Conservation (phyloP, 2,113 vertebrate genomes). For the Rhombomys opimus region DNA sequence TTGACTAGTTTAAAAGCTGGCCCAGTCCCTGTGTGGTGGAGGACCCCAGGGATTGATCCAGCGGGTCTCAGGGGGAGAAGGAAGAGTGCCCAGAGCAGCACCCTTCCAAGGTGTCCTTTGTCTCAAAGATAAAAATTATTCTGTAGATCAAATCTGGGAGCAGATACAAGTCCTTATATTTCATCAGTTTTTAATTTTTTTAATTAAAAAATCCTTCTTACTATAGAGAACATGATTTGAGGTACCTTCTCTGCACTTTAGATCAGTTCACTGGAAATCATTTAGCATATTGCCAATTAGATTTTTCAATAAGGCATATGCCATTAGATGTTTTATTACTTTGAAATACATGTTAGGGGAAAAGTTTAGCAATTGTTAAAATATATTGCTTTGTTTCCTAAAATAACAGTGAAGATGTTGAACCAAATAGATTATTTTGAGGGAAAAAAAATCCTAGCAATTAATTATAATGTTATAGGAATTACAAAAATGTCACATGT, state of each 20-base stretch:
- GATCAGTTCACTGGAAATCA: constrained; percentile 42
- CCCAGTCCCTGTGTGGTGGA: not conserved
- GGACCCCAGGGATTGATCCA: not conserved
- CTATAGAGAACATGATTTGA: not conserved
- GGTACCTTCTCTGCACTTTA: not conserved
- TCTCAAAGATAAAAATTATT: not conserved
- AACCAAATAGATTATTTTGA: constrained; percentile 28
- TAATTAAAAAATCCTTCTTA: constrained; percentile 23
- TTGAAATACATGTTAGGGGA: constrained; percentile 24
- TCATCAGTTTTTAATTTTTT: constrained; percentile 19
- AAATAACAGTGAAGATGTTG: constrained; percentile 15
- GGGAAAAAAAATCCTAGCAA: not conserved
- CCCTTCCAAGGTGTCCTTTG: not conserved
- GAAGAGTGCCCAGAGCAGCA: not conserved
- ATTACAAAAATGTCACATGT: not conserved
- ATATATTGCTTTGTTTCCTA: constrained; percentile 37
- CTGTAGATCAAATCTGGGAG: not conserved
- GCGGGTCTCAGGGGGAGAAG: not conserved
- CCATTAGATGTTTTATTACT: constrained; percentile 5
- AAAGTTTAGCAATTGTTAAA: constrained; percentile 46
- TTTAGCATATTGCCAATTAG: constrained; percentile 22
- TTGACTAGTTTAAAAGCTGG: not conserved
- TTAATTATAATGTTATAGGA: not conserved
- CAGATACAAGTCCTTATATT: not conserved
- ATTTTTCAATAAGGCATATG: constrained; percentile 27